Conservation (phyloP, 2,888 invertebrate species). For the Ophraella communa region DNA sequence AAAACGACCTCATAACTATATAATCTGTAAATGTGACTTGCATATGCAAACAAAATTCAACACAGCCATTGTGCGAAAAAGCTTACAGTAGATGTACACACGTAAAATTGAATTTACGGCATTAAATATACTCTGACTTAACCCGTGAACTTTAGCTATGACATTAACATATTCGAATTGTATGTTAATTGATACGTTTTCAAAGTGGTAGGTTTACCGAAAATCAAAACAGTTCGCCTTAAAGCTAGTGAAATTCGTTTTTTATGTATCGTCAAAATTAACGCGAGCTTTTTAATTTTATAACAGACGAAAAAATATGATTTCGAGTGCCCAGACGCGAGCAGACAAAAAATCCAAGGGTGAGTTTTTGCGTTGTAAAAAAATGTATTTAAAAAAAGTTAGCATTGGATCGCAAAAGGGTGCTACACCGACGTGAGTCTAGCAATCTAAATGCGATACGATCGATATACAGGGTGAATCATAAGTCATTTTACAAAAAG, state of each 20-base stretch:
- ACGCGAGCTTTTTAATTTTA: not conserved
- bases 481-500: no score
- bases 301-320: conserved; percentile 1
- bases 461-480: no score
- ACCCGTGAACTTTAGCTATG: conserved; percentile 25
- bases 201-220: not conserved
- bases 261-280: not conserved
- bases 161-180: conserved; percentile 30
- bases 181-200: conserved; percentile 30
- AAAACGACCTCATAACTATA: no score
- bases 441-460: no score
- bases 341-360: conserved; percentile 25
- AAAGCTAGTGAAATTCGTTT: not conserved
- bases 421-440: no score
- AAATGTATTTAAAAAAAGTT: not conserved
- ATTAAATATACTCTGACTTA: conserved; percentile 13
- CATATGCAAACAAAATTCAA: no score
- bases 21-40: no score
- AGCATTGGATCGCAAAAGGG: no score
- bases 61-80: no score
- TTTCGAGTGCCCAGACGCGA: conserved; percentile 16
- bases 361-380: not conserved
- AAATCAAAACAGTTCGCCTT: not conserved
- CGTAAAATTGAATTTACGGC: not conserved
- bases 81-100: not conserved